Evolutionary conservation across 1,140 invertebrate genomes (phyloP).

Genomic region (Drosophila pallidifrons): DNA sequence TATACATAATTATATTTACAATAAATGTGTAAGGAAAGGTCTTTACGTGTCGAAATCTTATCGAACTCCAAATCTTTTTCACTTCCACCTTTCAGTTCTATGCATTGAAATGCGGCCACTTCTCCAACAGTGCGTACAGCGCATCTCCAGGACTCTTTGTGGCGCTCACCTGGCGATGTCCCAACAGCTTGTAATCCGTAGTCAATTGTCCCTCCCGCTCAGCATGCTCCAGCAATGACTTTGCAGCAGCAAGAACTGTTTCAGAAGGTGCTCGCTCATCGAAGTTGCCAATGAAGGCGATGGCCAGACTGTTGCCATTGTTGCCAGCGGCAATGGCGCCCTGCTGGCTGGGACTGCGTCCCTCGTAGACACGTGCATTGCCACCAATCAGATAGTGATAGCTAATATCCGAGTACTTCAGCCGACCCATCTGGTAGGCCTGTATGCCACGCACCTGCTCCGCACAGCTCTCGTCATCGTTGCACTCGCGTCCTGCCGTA

Average conservation of each 20-base stretch:
- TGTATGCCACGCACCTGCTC: conserved; percentile 86
- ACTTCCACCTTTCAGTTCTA: background rate
- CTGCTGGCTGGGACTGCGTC: conserved; percentile 86
- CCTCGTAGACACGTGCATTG: conserved; percentile 88
- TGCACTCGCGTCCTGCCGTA: conserved; percentile 85
- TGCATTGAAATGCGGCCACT: conserved; percentile 87
- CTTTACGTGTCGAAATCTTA: conserved; percentile 80
- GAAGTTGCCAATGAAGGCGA: conserved; percentile 87
- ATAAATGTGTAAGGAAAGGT: conserved; percentile 81
- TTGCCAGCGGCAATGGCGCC: conserved; percentile 87
- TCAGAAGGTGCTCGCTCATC: conserved; percentile 83
- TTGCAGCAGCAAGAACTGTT: conserved; percentile 86
- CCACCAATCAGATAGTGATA: conserved; percentile 89
- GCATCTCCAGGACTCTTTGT: conserved; percentile 88
- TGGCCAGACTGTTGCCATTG: conserved; percentile 87
- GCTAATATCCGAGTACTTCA: conserved; percentile 86
- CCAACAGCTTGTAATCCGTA: conserved; percentile 87
- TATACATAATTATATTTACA: conserved; percentile 84
- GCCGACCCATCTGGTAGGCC: conserved; percentile 85
- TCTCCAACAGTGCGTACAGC: conserved; percentile 86
- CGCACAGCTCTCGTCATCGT: conserved; percentile 83
- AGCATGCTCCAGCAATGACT: conserved; percentile 87
- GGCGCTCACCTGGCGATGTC: conserved; percentile 87
- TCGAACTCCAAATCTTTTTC: background rate
- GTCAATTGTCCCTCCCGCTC: conserved; percentile 86